A percentile compares a stretch with the other conserved stretches of the same genome.
These are phyloP conservation scores for Oxyruncus cristatus DNA, from an alignment of 2,113 vertebrate species.

Conservation along the genomic window DNA sequence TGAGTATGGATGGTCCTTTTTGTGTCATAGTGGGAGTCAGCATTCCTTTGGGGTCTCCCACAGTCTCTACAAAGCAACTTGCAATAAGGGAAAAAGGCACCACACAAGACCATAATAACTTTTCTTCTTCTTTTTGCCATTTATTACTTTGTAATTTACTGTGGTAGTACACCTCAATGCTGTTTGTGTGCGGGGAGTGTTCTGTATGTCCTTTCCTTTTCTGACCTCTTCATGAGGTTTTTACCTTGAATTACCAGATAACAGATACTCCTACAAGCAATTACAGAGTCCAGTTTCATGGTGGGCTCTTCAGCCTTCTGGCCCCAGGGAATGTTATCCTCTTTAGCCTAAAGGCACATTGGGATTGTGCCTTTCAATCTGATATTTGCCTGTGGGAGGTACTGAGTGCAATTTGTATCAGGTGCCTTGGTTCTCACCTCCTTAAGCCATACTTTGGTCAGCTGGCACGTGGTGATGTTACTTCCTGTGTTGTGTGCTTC, in stretches of 20 bases:
- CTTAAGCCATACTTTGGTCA: not conserved
- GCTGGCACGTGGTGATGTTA: not conserved
- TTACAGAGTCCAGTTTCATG: not conserved
- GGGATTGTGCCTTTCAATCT: not conserved
- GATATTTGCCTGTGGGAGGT: not conserved
- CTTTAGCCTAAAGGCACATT: not conserved
- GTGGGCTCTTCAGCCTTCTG: not conserved
- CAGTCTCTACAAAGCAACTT: not conserved
- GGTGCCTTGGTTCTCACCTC: not conserved
- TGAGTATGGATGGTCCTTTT: not conserved
- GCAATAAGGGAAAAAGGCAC: not conserved
- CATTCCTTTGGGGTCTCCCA: not conserved
- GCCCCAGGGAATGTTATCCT: not conserved
- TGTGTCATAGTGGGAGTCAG: not conserved
- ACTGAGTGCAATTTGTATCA: not conserved
- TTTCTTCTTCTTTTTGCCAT: not conserved
- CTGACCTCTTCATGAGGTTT: not conserved
- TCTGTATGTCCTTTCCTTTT: not conserved
- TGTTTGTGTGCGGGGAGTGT: not conserved
- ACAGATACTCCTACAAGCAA: not conserved
- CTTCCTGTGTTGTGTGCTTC: not conserved
- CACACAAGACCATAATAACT: fast-evolving
- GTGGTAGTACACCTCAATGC: not conserved
- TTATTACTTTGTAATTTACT: not conserved
- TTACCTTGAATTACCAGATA: not conserved